phyloP scores from a whole-genome alignment of 2,888 invertebrate species.

The Macaria liturata region DNA sequence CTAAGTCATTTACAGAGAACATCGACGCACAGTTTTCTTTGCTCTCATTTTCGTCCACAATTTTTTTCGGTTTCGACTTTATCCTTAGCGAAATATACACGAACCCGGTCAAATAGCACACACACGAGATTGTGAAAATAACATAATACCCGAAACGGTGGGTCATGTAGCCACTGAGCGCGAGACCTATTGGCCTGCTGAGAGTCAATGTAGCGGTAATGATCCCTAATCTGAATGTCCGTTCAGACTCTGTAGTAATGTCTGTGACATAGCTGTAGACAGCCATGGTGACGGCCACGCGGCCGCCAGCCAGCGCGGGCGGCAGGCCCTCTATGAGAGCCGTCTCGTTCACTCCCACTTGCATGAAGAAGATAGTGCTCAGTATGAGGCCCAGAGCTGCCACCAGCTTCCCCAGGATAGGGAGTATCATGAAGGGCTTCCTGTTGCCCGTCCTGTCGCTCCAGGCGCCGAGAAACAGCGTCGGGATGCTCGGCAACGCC shows the following conservation, averaged over 20 bases:
- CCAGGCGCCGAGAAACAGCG: conserved; percentile 85
- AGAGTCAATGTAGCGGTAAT: conserved; percentile 81
- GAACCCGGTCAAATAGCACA: conserved; percentile 72
- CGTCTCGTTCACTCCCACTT: conserved; percentile 80
- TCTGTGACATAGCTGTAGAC: conserved; percentile 86
- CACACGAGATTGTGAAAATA: conserved; percentile 70
- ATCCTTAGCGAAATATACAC: conserved; percentile 70
- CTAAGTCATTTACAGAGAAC: conserved; percentile 66
- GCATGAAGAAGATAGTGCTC: conserved; percentile 81
- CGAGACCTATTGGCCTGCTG: conserved; percentile 78
- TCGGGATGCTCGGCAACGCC: conserved; percentile 80
- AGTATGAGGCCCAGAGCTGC: conserved; percentile 81
- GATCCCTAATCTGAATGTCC: conserved; percentile 85
- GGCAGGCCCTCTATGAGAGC: conserved; percentile 82
- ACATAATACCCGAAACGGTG: conserved; percentile 75
- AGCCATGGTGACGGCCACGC: conserved; percentile 84
- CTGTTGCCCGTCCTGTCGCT: conserved; percentile 84
- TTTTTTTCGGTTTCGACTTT: conserved; percentile 63
- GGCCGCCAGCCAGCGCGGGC: conserved; percentile 85
- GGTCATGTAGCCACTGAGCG: conserved; percentile 81
- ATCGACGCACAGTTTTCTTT: conserved; percentile 55
- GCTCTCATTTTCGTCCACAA: conserved; percentile 61
- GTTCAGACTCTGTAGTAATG: conserved; percentile 82
- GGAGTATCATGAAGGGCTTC: conserved; percentile 84
- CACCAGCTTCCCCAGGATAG: conserved; percentile 82